Conservation (phyloP, 2,113 vertebrate species). For the Cathartes aura region DNA sequence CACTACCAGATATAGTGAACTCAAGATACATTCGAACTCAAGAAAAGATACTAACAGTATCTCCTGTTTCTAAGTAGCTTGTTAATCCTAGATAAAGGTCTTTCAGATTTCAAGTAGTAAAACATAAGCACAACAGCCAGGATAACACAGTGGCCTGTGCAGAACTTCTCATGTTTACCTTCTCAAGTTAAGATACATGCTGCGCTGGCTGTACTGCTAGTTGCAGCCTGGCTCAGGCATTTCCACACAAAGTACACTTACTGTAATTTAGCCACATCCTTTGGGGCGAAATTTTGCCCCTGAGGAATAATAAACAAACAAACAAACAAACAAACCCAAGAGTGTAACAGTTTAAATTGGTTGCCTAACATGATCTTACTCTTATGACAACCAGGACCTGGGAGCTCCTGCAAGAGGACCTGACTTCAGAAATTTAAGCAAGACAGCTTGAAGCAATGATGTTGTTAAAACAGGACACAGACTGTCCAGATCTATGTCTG, state of each 20-base stretch:
- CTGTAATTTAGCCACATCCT: not conserved
- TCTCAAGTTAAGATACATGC: not conserved
- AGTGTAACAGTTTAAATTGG: not conserved
- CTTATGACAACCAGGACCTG: not conserved
- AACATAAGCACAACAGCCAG: not conserved
- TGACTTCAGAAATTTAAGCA: not conserved
- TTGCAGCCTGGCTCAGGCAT: not conserved
- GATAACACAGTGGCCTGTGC: not conserved
- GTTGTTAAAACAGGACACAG: not conserved
- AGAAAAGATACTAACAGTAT: not conserved
- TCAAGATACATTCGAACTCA: accelerated
- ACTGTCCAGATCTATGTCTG: not conserved
- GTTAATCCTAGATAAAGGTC: not conserved
- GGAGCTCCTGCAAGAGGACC: not conserved
- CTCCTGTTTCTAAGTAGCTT: not conserved
- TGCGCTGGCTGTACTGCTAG: not conserved
- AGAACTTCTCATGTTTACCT: not conserved
- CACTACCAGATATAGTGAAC: not conserved
- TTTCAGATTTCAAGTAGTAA: not conserved
- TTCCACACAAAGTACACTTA: not conserved
- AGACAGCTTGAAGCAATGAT: not conserved
- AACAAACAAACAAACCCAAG: not conserved
- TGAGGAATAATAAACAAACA: not conserved
- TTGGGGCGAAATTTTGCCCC: not conserved
- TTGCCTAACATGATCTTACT: not conserved